Conservation (phyloP, 2,113 vertebrate species). For the Protobothrops mucrosquamatus region DNA sequence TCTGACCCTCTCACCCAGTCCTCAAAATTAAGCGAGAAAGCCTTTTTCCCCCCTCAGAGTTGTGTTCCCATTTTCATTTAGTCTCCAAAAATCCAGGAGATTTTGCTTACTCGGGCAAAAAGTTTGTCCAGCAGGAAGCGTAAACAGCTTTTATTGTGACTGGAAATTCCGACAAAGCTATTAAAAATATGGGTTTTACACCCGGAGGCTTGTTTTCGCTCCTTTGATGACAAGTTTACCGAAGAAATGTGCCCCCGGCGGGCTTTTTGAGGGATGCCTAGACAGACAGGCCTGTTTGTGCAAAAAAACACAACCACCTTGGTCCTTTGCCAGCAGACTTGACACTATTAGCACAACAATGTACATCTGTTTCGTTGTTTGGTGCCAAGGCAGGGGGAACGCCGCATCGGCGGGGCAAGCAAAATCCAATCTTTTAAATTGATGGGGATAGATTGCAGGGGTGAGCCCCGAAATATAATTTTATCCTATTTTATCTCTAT, state of each 20-base stretch:
- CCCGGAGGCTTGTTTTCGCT: not conserved
- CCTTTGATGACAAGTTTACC: not conserved
- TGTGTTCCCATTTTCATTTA: not conserved
- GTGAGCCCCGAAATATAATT: too few relatives aligned
- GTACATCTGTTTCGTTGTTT: not conserved
- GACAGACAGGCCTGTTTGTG: not conserved
- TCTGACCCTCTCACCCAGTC: not conserved
- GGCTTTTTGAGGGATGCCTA: not conserved
- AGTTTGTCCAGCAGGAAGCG: not conserved
- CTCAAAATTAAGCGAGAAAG: not conserved
- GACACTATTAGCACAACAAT: not conserved
- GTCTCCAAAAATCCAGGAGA: not conserved
- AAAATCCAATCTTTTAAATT: not conserved
- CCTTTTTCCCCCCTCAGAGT: rapidly evolving
- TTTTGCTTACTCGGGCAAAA: not conserved
- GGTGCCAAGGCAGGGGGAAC: too few relatives aligned
- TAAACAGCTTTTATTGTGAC: not conserved
- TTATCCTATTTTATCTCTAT: too few relatives aligned
- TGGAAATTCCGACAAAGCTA: not conserved
- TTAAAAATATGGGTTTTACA: not conserved
- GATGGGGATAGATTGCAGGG: too few relatives aligned
- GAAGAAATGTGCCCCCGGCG: not conserved
- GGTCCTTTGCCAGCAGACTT: not conserved
- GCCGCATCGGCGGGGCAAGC: not conserved
- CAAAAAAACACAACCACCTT: not conserved